Evolutionary conservation across 2,113 vertebrate genomes (phyloP), one percentile per base, ranked within the genome.

Genomic region (Bujurquina vittata): DNA sequence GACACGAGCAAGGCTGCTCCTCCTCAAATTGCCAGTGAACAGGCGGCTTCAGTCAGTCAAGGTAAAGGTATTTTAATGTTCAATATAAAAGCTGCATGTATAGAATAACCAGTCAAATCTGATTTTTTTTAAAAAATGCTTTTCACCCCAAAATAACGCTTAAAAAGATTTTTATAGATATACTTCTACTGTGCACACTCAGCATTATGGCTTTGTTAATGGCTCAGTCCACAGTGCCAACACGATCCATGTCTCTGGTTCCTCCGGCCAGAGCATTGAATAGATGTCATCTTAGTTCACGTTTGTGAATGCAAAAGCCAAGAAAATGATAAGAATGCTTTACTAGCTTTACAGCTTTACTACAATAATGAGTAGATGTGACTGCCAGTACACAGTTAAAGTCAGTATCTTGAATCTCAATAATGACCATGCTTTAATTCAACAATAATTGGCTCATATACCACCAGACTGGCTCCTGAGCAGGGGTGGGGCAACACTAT

Each of bases 21-120:
- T 74, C 90, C 86, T 81, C 90, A 93, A 88, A 94, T 84, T 76
- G 87, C 87, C 86, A 90, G 91, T 78, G 91, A 90, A 75, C 91
- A 87, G 85, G 90, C 82, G 49, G 82, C 62, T 78, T 89, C 87
- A 77, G 82, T 83, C 83, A 82, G 94, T 84, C 93, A 96, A 95
- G 97, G 97, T 95, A 43, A 17, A 40, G 26, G 37, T 65, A 69
- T 29, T 69, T 29, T 29, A 69, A 49, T 69, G 23, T 49, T 69
- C 40, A 22, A 69, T 69, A 69, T 29, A 69, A 69, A 67, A 69
- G 10, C 43, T 49, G 43, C 9, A 69, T 49, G 29, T 29, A 49
- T 52, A 69, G 43, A 49, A 67, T 67, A 15, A 49, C 22, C 46
- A 67, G 22, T 49, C 14, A 67, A 40, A 67, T 49, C 46, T 18